These are phyloP conservation scores for Brachionichthys hirsutus DNA, from an alignment of 2,113 vertebrate genomes.

Conservation along the genomic window DNA sequence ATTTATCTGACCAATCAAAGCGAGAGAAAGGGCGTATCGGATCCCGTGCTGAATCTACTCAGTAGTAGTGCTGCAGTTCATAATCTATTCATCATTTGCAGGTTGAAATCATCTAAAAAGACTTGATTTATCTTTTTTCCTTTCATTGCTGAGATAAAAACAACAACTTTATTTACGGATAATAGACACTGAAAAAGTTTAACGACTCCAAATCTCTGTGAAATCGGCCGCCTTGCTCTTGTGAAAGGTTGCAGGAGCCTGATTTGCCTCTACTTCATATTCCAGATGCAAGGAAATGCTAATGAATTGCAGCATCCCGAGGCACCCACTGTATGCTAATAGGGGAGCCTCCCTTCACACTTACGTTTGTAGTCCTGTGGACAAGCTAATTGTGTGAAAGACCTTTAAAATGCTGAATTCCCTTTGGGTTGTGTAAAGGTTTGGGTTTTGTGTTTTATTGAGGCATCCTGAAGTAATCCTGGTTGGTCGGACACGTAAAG, in stretches of 20 bases:
- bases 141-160: neutral
- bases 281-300: slow-evolving; percentile 61
- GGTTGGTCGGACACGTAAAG: neutral
- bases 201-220: neutral
- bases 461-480: neutral
- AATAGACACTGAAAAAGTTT: neutral
- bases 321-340: slow-evolving; percentile 34
- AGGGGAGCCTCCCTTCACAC: slow-evolving; percentile 16
- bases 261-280: slow-evolving; percentile 44
- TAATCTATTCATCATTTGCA: neutral
- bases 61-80: neutral
- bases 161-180: neutral
- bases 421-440: no score
- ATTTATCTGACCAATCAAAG: neutral
- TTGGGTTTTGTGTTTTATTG: neutral
- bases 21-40: neutral
- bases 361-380: slow-evolving; percentile 3
- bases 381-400: neutral
- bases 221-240: neutral
- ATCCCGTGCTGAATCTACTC: no score
- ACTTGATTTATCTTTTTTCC: neutral
- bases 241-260: slow-evolving; percentile 20
- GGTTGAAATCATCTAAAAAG: neutral
- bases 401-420: neutral
- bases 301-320: slow-evolving; percentile 60